Evolutionary conservation across 2,888 invertebrate species (phyloP), one percentile per base, ranked within the genome.

Genomic region (Galerucella calmariensis): DNA sequence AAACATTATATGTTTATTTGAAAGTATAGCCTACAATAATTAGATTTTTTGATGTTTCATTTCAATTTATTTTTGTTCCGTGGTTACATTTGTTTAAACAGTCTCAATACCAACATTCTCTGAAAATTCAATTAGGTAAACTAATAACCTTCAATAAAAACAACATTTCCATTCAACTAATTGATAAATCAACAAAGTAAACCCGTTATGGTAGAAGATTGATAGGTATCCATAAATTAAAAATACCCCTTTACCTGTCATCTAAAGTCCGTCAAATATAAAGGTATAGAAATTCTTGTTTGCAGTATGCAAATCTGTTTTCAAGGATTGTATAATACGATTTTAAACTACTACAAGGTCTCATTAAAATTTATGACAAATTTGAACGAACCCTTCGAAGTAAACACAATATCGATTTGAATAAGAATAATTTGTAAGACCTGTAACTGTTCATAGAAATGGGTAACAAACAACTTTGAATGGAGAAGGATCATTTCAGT

Each of bases 211-310:
- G 58, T 58, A 16, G n/a, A 58, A 24, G 12, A 35, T 14, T 35
- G 14, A 27, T n/a, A 35, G 9, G 35, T 14, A 16, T 62, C 62
- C 35, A 62, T 62, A 62, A 62, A 62, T 62, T 41, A 35, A 35
- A n/a, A n/a, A 14, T n/a, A 62, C n/a, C 62, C 62, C 41, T 62
- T 62, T 62, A 62, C 62, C 62, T 62, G 62, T 62, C 61, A 35
- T 9, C 61, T 35, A 6, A 12, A 61, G 61, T 61, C 61, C 61
- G 35, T 27, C 62, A n/a, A 41, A 41, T 41, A 41, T 35, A 41
- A 41, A 41, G 35, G 35, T 41, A 1, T 41, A 41, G 20, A 35
- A 62, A 5, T n/a, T 35, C 35, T 27, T 62, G 62, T 41, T 62
- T n/a, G 35, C 35, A 8, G 35, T 10, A 62, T 62, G 62, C 62